A percentile compares a stretch with the other conserved stretches of the same genome.
phyloP scores from a whole-genome alignment of 1,140 invertebrate species.

The Vanessa atalanta region DNA sequence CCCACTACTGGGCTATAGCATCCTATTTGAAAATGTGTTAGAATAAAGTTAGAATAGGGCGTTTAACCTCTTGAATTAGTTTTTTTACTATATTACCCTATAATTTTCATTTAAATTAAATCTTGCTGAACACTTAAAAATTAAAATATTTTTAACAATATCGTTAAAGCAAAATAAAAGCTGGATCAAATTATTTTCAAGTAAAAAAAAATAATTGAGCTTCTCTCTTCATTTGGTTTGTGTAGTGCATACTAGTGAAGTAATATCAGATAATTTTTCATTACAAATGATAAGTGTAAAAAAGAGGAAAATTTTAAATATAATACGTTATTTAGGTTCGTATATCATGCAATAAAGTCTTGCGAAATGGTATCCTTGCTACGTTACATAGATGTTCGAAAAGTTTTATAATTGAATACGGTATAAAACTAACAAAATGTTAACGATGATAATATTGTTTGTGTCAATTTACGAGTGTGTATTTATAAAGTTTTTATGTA shows the following conservation, averaged over 20 bases:
- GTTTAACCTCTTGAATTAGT: no score
- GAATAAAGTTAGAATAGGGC: no score
- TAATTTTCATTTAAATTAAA: no score
- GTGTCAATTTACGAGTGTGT: no score
- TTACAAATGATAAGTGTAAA: conserved; percentile 26
- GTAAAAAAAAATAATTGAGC: neutral
- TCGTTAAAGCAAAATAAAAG: no score
- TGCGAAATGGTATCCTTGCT: conserved; percentile 43
- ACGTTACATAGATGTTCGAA: conserved; percentile 34
- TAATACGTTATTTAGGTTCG: conserved; percentile 43
- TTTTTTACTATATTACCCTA: no score
- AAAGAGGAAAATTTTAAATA: conserved; percentile 44
- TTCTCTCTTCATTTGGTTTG: neutral
- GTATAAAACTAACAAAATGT: neutral
- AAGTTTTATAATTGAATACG: conserved; percentile 22
- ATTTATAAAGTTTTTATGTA: no score
- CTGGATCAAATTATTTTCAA: neutral
- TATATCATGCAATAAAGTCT: conserved; percentile 54
- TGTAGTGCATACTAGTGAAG: neutral
- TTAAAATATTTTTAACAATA: no score
- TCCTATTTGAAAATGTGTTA: no score
- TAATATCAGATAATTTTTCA: conserved; percentile 18
- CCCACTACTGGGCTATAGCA: no score
- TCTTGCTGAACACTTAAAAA: no score
- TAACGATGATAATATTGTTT: no score